These are phyloP conservation scores for Antheraea pernyi DNA, from an alignment of 1,140 invertebrate genomes.

Conservation along the genomic window DNA sequence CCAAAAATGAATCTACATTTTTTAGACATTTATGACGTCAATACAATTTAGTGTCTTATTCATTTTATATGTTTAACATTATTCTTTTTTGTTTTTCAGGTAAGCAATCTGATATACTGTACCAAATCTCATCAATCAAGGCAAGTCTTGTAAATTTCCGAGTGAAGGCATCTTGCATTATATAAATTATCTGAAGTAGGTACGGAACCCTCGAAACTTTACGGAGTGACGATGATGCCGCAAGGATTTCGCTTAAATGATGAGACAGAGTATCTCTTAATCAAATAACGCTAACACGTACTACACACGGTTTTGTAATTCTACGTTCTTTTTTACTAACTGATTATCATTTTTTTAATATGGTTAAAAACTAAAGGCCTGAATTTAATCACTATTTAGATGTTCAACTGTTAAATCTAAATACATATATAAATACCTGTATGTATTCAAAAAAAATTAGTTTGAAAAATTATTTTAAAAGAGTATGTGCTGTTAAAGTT, in stretches of 20 bases:
- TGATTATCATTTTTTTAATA: neutral
- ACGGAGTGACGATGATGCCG: conserved; percentile 29
- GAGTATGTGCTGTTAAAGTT: too few relatives aligned
- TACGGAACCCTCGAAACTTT: conserved; percentile 4
- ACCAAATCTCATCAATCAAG: neutral
- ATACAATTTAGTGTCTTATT: neutral
- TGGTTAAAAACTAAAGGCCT: too few relatives aligned
- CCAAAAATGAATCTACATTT: too few relatives aligned
- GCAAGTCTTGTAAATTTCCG: neutral
- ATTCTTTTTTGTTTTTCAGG: neutral
- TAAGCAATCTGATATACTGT: neutral
- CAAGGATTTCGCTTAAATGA: conserved; percentile 33
- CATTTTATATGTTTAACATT: neutral
- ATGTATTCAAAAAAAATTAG: too few relatives aligned
- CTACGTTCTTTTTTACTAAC: conserved; percentile 1
- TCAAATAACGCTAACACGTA: conserved; percentile 43
- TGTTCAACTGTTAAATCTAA: too few relatives aligned
- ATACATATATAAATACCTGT: too few relatives aligned
- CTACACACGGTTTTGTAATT: conserved; percentile 32
- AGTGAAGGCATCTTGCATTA: conserved; percentile 9
- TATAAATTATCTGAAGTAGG: conserved; percentile 7
- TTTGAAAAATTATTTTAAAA: too few relatives aligned
- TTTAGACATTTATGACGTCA: too few relatives aligned
- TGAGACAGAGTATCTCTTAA: conserved; percentile 35
- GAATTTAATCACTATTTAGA: too few relatives aligned